Evolutionary conservation across 92 coral and sea anemone genomes (phyloP).

Genomic region (Pocillopora meandrina): DNA sequence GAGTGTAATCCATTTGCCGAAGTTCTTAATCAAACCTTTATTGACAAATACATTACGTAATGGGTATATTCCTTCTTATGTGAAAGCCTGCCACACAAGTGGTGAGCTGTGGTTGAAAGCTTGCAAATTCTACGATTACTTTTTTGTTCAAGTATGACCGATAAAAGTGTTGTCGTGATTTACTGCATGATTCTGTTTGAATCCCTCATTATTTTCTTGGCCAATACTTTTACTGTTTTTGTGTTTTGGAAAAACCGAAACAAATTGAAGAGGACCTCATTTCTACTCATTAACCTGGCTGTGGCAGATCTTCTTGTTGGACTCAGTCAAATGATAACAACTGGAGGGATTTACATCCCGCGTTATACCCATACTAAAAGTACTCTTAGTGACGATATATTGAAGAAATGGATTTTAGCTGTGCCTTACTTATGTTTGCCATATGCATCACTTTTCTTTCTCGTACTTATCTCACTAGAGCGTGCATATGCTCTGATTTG

Average conservation of each 20-base stretch:
- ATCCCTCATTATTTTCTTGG: background rate
- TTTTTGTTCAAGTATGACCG: background rate
- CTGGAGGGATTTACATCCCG: background rate
- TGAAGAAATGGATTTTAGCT: too few species aligned
- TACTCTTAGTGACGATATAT: too few species aligned
- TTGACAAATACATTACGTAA: too few species aligned
- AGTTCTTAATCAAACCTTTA: too few species aligned
- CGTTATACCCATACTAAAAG: background rate
- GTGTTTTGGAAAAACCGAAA: constrained; percentile 12
- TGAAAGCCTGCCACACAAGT: too few species aligned
- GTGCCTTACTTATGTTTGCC: too few species aligned
- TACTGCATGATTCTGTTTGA: background rate
- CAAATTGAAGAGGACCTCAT: background rate
- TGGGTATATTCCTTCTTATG: too few species aligned
- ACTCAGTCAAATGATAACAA: background rate
- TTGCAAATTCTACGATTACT: too few species aligned
- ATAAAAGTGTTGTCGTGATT: background rate
- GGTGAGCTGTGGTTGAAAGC: too few species aligned
- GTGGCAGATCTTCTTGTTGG: constrained; percentile 21
- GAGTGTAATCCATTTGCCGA: too few species aligned
- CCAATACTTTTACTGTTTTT: background rate
- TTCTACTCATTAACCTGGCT: constrained; percentile 8
- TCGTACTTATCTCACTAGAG: background rate
- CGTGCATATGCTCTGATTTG: too few species aligned
- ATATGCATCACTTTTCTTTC: background rate